Evolutionary conservation across 64 coral and sea anemone genomes (phyloP), one percentile per base, ranked within the genome.

Genomic region (Pocillopora damicornis): DNA sequence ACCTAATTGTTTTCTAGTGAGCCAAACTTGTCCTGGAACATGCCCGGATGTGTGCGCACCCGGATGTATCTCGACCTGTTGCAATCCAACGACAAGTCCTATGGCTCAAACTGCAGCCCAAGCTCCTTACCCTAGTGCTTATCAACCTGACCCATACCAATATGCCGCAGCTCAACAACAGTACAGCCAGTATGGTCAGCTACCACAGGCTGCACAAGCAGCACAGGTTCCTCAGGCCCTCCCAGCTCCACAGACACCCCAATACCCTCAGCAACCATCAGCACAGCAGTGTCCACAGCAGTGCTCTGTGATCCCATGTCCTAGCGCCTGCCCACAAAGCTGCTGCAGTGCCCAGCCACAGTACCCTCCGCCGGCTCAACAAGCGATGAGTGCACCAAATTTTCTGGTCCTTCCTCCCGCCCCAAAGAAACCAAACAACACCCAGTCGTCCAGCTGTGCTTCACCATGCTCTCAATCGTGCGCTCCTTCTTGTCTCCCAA

Each of bases 41-140:
- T 92, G 90, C 36, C 90, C 90, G 45, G 90, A 92, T 73, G 64
- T 92, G 18, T 92, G 90, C 63, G 90, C 90, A 18, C 90, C 90
- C 1, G 58, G 60, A 30, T 92, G 90, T 56, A 23, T 75, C 22
- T 61, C 75, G 63, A 72, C 82, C 10, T 92, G 90, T 51, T 92
- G 90, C 57, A 58, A 8, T 73, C 89, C 89, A 22, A 75, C 90
- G 20, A 35, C n/a, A 0, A 42, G 79, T 8, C 90, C 90, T 16
- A 57, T 85, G 81, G 63, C 25, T 63, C 90, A 75, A 15, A 74
- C 82, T 8, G 20, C 51, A 16, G 83, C 66, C 10, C 90, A 84
- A 61, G 37, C 66, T 8, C 82, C 74, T 5, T 58, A 60, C 60
- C 61, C 60, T 2, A 16, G 22, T 6, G 36, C 79, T 0, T 91